phyloP scores from a whole-genome alignment of 2,888 invertebrate genomes.

The Cataglyphis rosenhaueri region DNA sequence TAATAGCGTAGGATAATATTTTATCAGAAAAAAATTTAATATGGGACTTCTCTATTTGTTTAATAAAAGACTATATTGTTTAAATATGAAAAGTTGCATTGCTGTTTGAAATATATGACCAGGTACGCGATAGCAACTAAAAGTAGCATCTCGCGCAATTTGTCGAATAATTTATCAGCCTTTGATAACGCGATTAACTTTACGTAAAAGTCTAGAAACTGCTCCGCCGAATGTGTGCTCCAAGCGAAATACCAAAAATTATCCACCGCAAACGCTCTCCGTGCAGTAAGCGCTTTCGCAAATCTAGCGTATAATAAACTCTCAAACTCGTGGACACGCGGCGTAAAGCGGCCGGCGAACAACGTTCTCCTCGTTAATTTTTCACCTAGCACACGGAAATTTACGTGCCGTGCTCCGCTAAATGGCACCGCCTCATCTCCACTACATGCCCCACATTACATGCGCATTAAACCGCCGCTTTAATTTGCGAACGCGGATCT shows the following conservation, averaged over 20 bases:
- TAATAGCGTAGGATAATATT: not conserved
- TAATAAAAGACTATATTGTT: not conserved
- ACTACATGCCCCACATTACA: not conserved
- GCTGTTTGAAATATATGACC: not conserved
- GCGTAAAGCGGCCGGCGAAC: not conserved
- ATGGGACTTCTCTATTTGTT: not conserved
- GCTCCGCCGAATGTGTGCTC: not conserved
- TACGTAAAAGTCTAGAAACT: constrained; percentile 9
- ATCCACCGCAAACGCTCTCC: not conserved
- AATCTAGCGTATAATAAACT: constrained; percentile 36
- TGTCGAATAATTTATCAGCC: constrained; percentile 21
- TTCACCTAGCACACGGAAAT: constrained; percentile 28
- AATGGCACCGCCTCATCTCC: constrained; percentile 15
- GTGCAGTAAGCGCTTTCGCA: constrained; percentile 16
- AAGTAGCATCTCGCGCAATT: not conserved
- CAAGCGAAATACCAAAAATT: constrained; percentile 7
- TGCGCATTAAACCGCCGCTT: constrained; percentile 19
- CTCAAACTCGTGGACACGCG: constrained; percentile 15
- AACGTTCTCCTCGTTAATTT: constrained; percentile 35
- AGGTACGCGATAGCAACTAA: not conserved
- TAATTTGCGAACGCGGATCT: not conserved
- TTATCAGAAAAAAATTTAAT: not conserved
- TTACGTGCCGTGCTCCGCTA: constrained; percentile 20
- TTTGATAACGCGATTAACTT: not conserved
- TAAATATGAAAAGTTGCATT: not conserved